A percentile compares a stretch with the other conserved stretches of the same genome.
phyloP scores from a whole-genome alignment of 1,140 invertebrate genomes.

The Proales similis region DNA sequence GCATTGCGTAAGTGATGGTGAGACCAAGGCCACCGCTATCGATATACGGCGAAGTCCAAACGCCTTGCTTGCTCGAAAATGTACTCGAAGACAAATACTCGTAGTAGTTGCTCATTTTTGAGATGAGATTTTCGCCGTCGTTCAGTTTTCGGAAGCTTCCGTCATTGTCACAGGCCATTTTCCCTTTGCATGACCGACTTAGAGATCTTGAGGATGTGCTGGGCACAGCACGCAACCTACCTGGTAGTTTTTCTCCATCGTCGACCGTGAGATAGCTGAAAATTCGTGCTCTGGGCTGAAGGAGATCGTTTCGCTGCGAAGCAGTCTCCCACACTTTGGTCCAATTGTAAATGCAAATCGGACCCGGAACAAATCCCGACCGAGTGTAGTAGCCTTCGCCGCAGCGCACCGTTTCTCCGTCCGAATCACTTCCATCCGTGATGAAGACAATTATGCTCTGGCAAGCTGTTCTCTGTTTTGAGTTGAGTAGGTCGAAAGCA shows the following conservation, averaged over 20 bases:
- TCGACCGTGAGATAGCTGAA: conserved; percentile 55
- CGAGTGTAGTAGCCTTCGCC: conserved; percentile 55
- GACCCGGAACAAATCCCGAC: conserved; percentile 55
- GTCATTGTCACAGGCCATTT: conserved; percentile 38
- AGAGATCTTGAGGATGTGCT: background rate
- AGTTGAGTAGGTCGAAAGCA: conserved; percentile 49
- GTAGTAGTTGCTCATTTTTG: conserved; percentile 54
- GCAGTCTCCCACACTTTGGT: conserved; percentile 50
- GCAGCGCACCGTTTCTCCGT: conserved; percentile 54
- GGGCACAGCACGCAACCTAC: conserved; percentile 42
- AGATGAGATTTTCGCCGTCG: conserved; percentile 53
- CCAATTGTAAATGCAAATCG: conserved; percentile 55
- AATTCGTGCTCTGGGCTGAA: conserved; percentile 48
- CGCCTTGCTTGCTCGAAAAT: conserved; percentile 43
- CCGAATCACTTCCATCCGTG: conserved; percentile 53
- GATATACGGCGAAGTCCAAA: conserved; percentile 55
- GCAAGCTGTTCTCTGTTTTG: conserved; percentile 50
- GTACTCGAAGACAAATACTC: conserved; percentile 52
- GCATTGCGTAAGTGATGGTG: conserved; percentile 53
- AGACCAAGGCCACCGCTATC: conserved; percentile 53
- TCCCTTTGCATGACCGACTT: background rate
- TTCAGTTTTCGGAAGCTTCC: conserved; percentile 51
- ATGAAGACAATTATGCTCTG: conserved; percentile 53
- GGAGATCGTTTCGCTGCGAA: conserved; percentile 44
- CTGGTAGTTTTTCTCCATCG: conserved; percentile 53